A percentile compares a stretch with the other conserved stretches of the same genome.
Conservation (phyloP, 2,797 vertebrate genomes). For the Melanotaenia nigrans region DNA sequence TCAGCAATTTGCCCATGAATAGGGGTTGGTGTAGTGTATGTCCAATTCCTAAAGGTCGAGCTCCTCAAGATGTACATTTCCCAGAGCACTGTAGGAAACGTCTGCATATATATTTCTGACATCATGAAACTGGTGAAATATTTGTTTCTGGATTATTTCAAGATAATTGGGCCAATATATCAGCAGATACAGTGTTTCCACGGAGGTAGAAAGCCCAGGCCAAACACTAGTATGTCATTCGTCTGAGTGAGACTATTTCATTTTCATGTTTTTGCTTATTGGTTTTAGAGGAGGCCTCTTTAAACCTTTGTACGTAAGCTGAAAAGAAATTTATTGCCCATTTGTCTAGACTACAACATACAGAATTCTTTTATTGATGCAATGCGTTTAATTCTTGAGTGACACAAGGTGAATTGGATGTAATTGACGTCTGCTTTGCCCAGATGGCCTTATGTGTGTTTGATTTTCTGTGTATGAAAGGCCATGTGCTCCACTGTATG, state of each 20-base stretch:
- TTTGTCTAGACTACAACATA: conserved; percentile 29
- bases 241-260: conserved; percentile 15
- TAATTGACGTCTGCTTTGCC: conserved; percentile 67
- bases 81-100: conserved; percentile 55
- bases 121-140: conserved; percentile 47
- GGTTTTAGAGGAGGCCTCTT: conserved; percentile 18
- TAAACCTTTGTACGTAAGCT: conserved; percentile 33
- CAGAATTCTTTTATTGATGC: conserved; percentile 40
- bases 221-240: conserved; percentile 11
- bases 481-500: conserved; percentile 73
- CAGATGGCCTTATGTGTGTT: conserved; percentile 52
- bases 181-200: conserved; percentile 19
- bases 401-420: conserved; percentile 61
- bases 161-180: conserved; percentile 55
- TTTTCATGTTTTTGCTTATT: conserved; percentile 28
- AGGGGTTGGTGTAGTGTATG: conserved; percentile 1
- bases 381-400: conserved; percentile 57
- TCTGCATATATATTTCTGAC: conserved; percentile 49
- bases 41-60: conserved; percentile 15
- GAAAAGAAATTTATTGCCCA: conserved; percentile 34
- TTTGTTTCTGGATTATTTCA: conserved; percentile 42
- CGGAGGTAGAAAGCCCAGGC: background rate
- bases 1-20: conserved; percentile 28
- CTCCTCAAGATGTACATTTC: conserved; percentile 46
- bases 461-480: conserved; percentile 29